Percentiles rank a stretch among this genome's conserved stretches.
Evolutionary conservation across 2,113 vertebrate species (phyloP).

Genomic region (Paradoxurus hermaphroditus): DNA sequence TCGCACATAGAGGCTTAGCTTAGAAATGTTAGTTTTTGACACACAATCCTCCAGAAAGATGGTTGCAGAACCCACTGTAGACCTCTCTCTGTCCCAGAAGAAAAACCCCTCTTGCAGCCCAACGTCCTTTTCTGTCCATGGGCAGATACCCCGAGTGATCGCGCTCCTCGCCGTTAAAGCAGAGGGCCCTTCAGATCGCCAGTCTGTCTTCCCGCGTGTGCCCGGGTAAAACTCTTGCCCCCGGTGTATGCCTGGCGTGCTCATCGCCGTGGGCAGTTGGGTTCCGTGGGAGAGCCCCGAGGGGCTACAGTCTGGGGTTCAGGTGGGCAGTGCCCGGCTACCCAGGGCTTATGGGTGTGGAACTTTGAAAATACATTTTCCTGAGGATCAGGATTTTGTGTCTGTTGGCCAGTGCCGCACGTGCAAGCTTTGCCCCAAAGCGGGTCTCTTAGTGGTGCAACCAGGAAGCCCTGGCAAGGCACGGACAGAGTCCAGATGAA

Average conservation of each 20-base stretch:
- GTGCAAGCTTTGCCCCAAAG: not conserved
- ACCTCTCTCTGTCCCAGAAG: not conserved
- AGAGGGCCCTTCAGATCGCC: not conserved
- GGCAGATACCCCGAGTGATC: not conserved
- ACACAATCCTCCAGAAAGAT: constrained; percentile 25
- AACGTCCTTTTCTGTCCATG: not conserved
- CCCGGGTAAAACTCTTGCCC: not conserved
- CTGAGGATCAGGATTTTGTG: not conserved
- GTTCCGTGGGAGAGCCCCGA: not conserved
- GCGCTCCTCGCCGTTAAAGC: not conserved
- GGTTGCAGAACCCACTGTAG: not conserved
- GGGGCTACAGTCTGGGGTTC: not conserved
- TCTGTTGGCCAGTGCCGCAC: not conserved
- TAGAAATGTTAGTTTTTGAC: constrained; percentile 58
- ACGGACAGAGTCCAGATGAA: not conserved
- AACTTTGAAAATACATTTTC: not conserved
- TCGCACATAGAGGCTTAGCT: constrained; percentile 37
- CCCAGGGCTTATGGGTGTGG: not conserved
- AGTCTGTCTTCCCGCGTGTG: not conserved
- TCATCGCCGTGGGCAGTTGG: fast-evolving
- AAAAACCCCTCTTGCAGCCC: not conserved
- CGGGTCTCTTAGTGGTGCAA: not conserved
- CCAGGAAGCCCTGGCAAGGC: not conserved
- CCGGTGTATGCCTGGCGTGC: not conserved
- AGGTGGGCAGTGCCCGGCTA: not conserved